Base-by-base conservation (phyloP, 2,888 invertebrate species). In the Petrolisthes cinctipes region DNA sequence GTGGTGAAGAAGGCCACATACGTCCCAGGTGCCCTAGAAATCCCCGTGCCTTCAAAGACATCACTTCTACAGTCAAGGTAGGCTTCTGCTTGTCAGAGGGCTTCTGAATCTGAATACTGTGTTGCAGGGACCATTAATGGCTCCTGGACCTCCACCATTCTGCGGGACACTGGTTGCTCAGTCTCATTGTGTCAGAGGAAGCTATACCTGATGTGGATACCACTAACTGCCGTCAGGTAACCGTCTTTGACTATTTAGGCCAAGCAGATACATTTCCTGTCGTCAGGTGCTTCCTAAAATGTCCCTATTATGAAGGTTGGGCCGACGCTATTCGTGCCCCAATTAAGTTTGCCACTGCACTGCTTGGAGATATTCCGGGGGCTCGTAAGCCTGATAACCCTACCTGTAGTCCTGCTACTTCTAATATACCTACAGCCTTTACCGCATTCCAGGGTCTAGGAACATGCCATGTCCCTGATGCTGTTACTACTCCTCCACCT, bases 1-100 rank as follows among this genome's bases (percentile, higher is more conserved):
- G 37, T 2, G 37, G 37, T 0, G 37, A 37, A 9, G n/a, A 9
- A 61, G 81, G 57, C 9, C 81, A 81, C n/a, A 81, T 23, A 5
- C 81, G 81, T 14, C 81, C 81, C 37, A 57, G 81, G 57, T 81
- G 81, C 57, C n/a, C 81, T 23, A 81, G n/a, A 17, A 79, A 80
- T 17, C 80, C 80, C 54, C 80, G 54, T 54, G 80, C 80, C 54
- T 80, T 80, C 80, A 80, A 54, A 54, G 80, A 80, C 20, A 53
- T 9, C 37, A 5, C 80, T 54, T 80, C 80, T 4, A 7, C 75
- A 37, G 37, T 71, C 4, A 71, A 20, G 75, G 2, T 75, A 75
- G 37, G 75, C 4, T 75, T 75, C 14, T 75, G 75, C 51, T 75
- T 11, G 14, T 1, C n/a, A n/a, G 73, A 23, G 37, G 37, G 37